Percentiles rank a stretch among this genome's conserved stretches.
Conservation (phyloP, 2,113 vertebrate genomes). For the Ancistrus triradiatus region DNA sequence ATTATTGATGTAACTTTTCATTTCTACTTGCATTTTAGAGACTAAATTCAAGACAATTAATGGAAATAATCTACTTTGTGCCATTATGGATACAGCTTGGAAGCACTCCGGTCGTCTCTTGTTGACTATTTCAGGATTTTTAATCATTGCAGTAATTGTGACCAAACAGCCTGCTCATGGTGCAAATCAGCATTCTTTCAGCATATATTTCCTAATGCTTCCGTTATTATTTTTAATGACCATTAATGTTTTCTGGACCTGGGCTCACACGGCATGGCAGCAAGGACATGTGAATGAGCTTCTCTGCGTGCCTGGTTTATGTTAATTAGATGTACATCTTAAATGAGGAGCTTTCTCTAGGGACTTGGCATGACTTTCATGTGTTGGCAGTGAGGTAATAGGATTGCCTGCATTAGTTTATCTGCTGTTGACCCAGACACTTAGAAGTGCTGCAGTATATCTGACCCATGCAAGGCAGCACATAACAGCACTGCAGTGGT, state of each 20-base stretch:
- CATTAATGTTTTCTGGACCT: conserved; percentile 5
- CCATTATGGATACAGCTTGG: too few species aligned
- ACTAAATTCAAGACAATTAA: too few species aligned
- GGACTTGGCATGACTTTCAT: conserved; percentile 29
- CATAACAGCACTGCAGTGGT: conserved; percentile 13
- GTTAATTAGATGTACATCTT: conserved; percentile 41
- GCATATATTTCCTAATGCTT: background rate
- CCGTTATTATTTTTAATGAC: conserved; percentile 1
- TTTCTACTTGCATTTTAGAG: too few species aligned
- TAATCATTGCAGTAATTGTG: background rate
- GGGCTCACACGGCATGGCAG: background rate
- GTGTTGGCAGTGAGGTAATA: conserved; percentile 6
- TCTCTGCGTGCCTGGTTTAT: background rate
- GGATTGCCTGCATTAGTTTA: conserved; percentile 7
- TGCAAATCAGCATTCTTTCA: background rate
- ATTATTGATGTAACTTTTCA: too few species aligned
- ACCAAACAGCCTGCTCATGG: background rate
- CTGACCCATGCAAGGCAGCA: conserved; percentile 9
- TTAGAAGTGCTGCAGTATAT: conserved; percentile 12
- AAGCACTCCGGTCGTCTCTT: too few species aligned
- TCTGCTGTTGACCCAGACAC: conserved; percentile 17
- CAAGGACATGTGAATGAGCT: background rate
- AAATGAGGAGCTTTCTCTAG: conserved; percentile 28
- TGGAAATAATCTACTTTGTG: too few species aligned
- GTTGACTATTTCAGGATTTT: background rate